Evolutionary conservation across 2,888 invertebrate species (phyloP).

Genomic region (Fissipunctia ypsillon): DNA sequence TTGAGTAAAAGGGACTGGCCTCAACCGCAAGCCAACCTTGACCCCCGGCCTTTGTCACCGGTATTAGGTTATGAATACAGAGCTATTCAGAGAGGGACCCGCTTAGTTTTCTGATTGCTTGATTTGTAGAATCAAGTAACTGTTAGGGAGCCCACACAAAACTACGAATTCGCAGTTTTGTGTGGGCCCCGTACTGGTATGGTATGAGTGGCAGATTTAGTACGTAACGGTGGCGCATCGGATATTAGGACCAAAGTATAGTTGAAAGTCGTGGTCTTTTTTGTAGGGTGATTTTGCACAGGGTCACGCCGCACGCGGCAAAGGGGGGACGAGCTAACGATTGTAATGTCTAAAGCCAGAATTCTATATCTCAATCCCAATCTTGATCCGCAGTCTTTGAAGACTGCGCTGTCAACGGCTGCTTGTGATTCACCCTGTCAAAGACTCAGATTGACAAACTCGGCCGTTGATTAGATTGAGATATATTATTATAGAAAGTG

Average conservation of each 20-base stretch:
- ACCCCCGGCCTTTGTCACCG: conserved; percentile 34
- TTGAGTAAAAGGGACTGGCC: conserved; percentile 18
- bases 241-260: conserved; percentile 1
- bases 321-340: neutral
- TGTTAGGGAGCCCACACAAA: too few relatives aligned
- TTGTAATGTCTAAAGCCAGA: neutral
- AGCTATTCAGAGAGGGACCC: conserved; percentile 17
- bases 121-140: conserved; percentile 13
- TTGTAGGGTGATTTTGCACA: neutral
- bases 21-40: conserved; percentile 32
- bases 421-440: too few relatives aligned
- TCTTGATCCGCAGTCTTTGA: too few relatives aligned
- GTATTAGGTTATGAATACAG: conserved; percentile 43
- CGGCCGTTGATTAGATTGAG: too few relatives aligned
- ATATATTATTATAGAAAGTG: too few relatives aligned
- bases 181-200: too few relatives aligned
- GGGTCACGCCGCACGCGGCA: neutral
- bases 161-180: too few relatives aligned
- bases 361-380: too few relatives aligned
- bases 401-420: too few relatives aligned
- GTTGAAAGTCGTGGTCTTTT: neutral
- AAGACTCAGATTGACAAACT: too few relatives aligned
- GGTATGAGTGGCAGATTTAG: conserved; percentile 23
- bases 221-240: neutral
- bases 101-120: conserved; percentile 33